These are phyloP conservation scores for Microctonus aethiopoides DNA, from an alignment of 2,888 invertebrate genomes.

Conservation along the genomic window DNA sequence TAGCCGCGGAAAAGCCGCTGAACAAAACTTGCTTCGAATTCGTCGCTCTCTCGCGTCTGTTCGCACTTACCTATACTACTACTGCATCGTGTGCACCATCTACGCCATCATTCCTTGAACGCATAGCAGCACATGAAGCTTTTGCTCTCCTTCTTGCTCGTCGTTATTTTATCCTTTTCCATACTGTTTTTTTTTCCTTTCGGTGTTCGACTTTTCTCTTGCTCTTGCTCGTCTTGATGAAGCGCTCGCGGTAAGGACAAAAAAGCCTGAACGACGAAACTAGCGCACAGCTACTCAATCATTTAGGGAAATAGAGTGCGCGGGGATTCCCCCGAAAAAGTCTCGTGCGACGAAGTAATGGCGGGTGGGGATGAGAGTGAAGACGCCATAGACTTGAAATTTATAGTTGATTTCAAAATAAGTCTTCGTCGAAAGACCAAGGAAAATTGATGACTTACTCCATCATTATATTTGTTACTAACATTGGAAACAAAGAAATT, in stretches of 20 bases:
- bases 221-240: neutral
- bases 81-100: conserved; percentile 15
- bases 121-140: conserved; percentile 32
- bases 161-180: conserved; percentile 5
- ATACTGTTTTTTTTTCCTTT: neutral
- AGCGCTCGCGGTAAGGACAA: conserved; percentile 1
- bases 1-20: conserved; percentile 41
- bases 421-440: neutral
- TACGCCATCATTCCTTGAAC: conserved; percentile 28
- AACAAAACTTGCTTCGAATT: conserved; percentile 35
- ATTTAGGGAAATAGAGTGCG: conserved; percentile 39
- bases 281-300: conserved; percentile 38
- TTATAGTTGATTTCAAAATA: conserved; percentile 24
- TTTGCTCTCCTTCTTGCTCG: conserved; percentile 19
- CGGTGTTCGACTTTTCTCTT: conserved; percentile 4
- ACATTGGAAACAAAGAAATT: too few species aligned
- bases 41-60: conserved; percentile 28
- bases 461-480: neutral
- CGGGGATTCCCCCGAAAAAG: conserved; percentile 28
- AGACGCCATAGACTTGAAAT: neutral
- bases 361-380: neutral
- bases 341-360: conserved; percentile 2
- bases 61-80: conserved; percentile 22
- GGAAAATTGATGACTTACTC: conserved; percentile 7
- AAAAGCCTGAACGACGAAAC: conserved; percentile 32